phyloP scores from a whole-genome alignment of 1,140 invertebrate species.

The Neodiprion fabricii region DNA sequence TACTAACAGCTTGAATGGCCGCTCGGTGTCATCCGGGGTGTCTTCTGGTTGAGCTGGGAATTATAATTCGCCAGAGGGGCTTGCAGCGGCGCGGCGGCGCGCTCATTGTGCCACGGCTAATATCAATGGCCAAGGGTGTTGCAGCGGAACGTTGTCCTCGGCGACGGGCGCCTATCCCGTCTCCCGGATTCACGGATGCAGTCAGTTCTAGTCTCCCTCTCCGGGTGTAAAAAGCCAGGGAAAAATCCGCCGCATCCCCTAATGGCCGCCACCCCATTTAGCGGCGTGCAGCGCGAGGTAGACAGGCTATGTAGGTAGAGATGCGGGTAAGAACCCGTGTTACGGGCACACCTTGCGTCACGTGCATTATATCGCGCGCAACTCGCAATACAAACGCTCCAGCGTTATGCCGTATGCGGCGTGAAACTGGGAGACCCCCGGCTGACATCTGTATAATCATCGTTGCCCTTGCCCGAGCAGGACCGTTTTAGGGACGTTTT shows the following conservation, averaged over 20 bases:
- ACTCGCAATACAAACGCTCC: too few relatives aligned
- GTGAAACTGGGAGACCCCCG: too few relatives aligned
- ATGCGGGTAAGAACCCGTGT: too few relatives aligned
- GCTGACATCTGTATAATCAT: not conserved
- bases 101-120: not conserved
- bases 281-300: not conserved
- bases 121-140: slow-evolving; percentile 50
- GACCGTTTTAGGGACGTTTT: not conserved
- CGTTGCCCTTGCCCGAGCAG: not conserved
- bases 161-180: slow-evolving; percentile 46
- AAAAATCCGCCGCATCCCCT: slow-evolving; percentile 1
- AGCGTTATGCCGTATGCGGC: too few relatives aligned
- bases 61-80: slow-evolving; percentile 1
- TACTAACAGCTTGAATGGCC: slow-evolving; percentile 53
- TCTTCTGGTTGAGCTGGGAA: slow-evolving; percentile 45
- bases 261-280: slow-evolving; percentile 6
- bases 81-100: not conserved
- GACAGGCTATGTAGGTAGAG: too few relatives aligned
- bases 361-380: too few relatives aligned
- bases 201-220: not conserved
- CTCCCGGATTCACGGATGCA: not conserved
- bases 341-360: too few relatives aligned
- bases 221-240: not conserved
- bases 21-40: slow-evolving; percentile 49
- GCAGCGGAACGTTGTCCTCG: slow-evolving; percentile 45